These are phyloP conservation scores for Medauroidea extradentata DNA, from an alignment of 1,140 invertebrate species.

Conservation along the genomic window DNA sequence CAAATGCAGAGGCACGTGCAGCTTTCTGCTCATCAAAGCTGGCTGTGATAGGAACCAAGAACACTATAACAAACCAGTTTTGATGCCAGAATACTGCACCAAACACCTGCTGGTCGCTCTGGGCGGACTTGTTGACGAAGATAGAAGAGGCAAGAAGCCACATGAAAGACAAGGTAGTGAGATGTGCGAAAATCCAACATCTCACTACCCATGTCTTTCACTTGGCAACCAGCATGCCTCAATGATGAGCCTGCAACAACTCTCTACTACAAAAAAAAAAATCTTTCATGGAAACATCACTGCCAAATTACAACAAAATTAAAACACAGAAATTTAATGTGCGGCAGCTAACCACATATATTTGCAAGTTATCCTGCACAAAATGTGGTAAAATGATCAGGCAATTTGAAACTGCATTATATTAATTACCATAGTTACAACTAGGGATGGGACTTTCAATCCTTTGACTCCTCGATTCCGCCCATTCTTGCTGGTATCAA, in stretches of 20 bases:
- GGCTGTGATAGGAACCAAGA: slow-evolving; percentile 66
- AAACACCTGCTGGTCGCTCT: too few species aligned
- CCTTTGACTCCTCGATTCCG: too few species aligned
- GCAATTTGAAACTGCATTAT: too few species aligned
- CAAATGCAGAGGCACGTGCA: slow-evolving; percentile 28
- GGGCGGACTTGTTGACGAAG: neutral
- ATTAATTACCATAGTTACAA: too few species aligned
- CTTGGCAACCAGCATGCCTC: slow-evolving; percentile 16
- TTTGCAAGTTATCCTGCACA: too few species aligned
- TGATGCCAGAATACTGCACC: slow-evolving; percentile 55
- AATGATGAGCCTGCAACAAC: neutral
- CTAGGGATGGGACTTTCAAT: too few species aligned
- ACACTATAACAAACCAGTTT: slow-evolving; percentile 73
- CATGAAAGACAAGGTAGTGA: slow-evolving; percentile 95
- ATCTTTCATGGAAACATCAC: too few species aligned
- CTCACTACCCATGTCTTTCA: slow-evolving; percentile 97
- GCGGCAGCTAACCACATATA: too few species aligned
- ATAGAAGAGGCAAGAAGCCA: slow-evolving; percentile 28
- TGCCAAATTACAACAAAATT: too few species aligned
- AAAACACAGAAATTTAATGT: too few species aligned
- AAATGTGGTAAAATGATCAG: too few species aligned
- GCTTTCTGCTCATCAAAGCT: slow-evolving; percentile 75
- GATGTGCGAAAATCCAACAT: slow-evolving; percentile 64
- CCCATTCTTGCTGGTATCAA: too few species aligned
- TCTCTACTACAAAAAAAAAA: neutral